Base-by-base conservation (phyloP, 2,113 vertebrate genomes). In the Agelaius tricolor region DNA sequence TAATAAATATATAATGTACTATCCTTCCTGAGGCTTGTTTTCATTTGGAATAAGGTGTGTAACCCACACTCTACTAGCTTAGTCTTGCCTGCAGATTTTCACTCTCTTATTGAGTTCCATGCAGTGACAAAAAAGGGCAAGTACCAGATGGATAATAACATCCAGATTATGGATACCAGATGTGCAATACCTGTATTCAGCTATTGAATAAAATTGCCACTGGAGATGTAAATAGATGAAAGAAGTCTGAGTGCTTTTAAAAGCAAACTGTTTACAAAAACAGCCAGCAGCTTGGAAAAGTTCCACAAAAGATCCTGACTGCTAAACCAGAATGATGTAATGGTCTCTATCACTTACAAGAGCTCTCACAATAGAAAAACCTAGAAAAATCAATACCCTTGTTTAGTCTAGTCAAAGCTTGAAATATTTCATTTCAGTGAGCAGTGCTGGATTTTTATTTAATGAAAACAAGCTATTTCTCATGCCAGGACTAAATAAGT, bases 391-490 rank as follows among this genome's bases (percentile, higher is more conserved):
- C 94, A 87, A 89, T 95, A 82, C 6, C 17, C 11, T 90, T 68
- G 84, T 90, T 77, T 91, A 89, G 57, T 67, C 52, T 13, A 94
- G 76, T 54, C 86, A 90, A 88, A 85, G 35, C 73, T 43, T 83
- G 67, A 93, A 89, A 76, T 92, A 78, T 79, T 84, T 93, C 20
- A 82, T 88, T 68, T 94, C 55, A 43, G 47, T 63, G 37, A 94
- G n/a, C 18, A 82, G 46, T 15, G 12, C 43, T 89, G 83, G 79
- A 44, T 57, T 93, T 87, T 95, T 89, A 68, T 84, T 93, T 94
- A 88, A 92, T 80, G 86, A 87, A 93, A 92, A 44, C 30, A 72
- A 89, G 28, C 4, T 5, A 47, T 91, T 95, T 92, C 81, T 95
- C 61, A 73, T 78, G 75, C 37, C 44, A 58, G 30, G 44, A 84